Conservation (phyloP, 2,797 vertebrate species). For the Anguilla anguilla region DNA sequence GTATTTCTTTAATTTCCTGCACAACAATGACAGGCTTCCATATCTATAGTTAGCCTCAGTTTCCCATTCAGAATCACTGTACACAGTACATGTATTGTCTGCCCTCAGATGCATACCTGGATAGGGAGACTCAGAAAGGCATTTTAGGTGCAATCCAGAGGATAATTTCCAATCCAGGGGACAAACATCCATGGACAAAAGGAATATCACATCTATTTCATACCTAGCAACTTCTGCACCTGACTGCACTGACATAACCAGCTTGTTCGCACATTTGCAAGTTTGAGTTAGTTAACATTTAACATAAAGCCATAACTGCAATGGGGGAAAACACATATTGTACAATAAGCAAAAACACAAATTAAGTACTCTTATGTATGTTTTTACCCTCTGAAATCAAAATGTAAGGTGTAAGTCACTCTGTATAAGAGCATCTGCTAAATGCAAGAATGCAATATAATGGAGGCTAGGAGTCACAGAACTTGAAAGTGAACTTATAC, state of each 20-base stretch:
- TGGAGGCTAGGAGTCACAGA: neutral
- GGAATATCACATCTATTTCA: too few relatives aligned
- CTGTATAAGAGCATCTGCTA: neutral
- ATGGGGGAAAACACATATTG: too few relatives aligned
- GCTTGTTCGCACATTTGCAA: too few relatives aligned
- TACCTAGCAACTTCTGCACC: too few relatives aligned
- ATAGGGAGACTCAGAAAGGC: neutral
- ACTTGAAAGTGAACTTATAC: conserved; percentile 29
- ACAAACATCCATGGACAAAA: too few relatives aligned
- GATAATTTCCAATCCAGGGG: too few relatives aligned
- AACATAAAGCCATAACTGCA: too few relatives aligned
- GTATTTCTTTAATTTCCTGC: neutral
- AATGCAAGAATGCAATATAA: too few relatives aligned
- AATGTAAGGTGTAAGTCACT: neutral
- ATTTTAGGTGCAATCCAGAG: neutral
- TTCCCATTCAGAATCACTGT: neutral
- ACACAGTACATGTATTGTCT: neutral
- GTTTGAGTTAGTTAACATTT: too few relatives aligned
- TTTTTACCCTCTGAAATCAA: neutral
- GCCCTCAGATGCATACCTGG: neutral
- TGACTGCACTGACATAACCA: too few relatives aligned
- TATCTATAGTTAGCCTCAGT: neutral
- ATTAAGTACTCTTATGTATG: too few relatives aligned
- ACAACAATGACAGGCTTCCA: neutral
- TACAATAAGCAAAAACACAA: too few relatives aligned